Conservation (phyloP, 2,888 invertebrate genomes). For the Gastrophysa polygoni region DNA sequence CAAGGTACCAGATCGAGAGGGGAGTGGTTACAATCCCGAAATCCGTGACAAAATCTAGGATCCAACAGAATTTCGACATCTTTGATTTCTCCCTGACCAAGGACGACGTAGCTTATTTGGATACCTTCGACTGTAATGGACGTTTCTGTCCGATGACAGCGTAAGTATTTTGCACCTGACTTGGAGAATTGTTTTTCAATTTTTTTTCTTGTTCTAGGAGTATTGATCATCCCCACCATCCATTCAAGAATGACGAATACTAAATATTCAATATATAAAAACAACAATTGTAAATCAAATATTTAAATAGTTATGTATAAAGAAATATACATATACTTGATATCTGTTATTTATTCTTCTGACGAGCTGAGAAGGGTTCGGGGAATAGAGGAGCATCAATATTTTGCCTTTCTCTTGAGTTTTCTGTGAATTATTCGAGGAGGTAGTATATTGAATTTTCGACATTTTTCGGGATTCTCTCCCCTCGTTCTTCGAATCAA, state of each 20-base stretch:
- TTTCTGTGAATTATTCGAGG: too few species aligned
- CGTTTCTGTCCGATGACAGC: constrained; percentile 64
- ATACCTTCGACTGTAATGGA: constrained; percentile 70
- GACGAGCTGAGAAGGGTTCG: too few species aligned
- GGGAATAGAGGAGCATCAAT: too few species aligned
- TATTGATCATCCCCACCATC: constrained; percentile 65
- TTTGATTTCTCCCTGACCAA: constrained; percentile 73
- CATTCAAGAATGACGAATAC: constrained; percentile 64
- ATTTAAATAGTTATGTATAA: too few species aligned
- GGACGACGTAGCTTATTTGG: constrained; percentile 71
- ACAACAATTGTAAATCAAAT: too few species aligned
- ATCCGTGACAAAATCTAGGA: constrained; percentile 73
- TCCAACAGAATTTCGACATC: constrained; percentile 72
- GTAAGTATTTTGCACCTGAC: constrained; percentile 59
- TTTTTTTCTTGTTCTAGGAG: constrained; percentile 57
- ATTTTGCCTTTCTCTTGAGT: too few species aligned
- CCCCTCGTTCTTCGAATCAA: too few species aligned
- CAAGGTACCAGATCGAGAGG: constrained; percentile 65
- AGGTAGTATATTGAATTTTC: too few species aligned
- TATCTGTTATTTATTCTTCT: too few species aligned
- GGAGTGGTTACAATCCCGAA: constrained; percentile 81
- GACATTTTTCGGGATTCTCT: too few species aligned
- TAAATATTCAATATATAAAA: constrained; percentile 48
- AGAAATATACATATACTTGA: too few species aligned
- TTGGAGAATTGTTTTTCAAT: constrained; percentile 4